These are phyloP conservation scores for Phalacrocorax brasilianus DNA, from an alignment of 2,113 vertebrate genomes.

Conservation along the genomic window DNA sequence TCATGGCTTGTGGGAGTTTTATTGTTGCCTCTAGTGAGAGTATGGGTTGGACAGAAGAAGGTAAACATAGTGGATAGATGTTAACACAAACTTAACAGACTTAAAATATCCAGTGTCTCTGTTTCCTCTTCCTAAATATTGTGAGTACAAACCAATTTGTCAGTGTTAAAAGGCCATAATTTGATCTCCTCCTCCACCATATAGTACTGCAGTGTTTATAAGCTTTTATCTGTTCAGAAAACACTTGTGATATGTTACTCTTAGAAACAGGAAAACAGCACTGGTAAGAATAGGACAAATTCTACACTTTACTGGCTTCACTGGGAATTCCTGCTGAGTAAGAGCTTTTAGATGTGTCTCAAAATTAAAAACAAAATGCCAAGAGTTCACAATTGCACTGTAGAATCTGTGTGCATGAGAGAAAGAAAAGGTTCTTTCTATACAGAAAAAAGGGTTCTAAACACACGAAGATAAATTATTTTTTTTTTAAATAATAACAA, in stretches of 20 bases:
- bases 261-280: not conserved
- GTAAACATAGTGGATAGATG: constrained; percentile 15
- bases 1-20: constrained; percentile 36
- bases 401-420: not conserved
- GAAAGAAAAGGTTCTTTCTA: not conserved
- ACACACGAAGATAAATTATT: not conserved
- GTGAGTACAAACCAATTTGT: not conserved
- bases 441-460: not conserved
- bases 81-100: constrained; percentile 23
- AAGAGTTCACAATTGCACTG: not conserved
- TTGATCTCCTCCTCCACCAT: not conserved
- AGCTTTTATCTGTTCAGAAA: constrained; percentile 6
- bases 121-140: not conserved
- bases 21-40: constrained; percentile 20
- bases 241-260: not conserved
- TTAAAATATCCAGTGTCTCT: not conserved
- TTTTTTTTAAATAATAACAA: not conserved
- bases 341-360: not conserved
- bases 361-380: not conserved
- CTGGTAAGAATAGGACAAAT: not conserved
- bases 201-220: not conserved
- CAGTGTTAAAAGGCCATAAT: not conserved
- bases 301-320: not conserved
- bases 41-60: constrained; percentile 1
- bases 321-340: not conserved